Conservation (phyloP, 2,797 vertebrate genomes). For the Pteronotus mesoamericanus region DNA sequence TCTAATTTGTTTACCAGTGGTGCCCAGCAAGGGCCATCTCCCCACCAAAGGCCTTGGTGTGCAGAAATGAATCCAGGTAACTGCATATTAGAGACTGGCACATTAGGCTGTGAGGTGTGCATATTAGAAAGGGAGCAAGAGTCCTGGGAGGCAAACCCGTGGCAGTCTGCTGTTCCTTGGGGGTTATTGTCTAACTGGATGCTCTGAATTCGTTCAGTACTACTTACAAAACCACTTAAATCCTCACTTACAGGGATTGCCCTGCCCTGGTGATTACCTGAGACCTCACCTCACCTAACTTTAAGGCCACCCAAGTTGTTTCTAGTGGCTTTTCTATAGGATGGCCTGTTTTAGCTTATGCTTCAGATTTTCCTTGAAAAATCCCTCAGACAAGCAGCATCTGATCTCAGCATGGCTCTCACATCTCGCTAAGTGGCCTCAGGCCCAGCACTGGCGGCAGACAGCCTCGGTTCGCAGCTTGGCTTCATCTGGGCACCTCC, state of each 20-base stretch:
- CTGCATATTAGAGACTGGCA: background rate
- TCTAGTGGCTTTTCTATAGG: background rate
- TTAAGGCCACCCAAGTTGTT: background rate
- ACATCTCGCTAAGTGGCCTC: background rate
- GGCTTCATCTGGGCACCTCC: background rate
- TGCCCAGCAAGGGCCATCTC: constrained; percentile 47
- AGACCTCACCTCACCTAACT: background rate
- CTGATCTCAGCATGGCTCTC: background rate
- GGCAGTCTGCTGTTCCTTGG: background rate
- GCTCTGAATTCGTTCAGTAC: background rate
- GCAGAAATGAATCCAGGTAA: constrained; percentile 44
- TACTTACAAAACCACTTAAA: background rate
- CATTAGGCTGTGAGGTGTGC: background rate
- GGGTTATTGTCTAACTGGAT: background rate
- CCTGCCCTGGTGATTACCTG: background rate
- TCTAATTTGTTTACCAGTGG: constrained; percentile 63
- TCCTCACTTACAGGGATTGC: background rate
- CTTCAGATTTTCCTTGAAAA: background rate
- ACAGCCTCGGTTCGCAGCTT: background rate
- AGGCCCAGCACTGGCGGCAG: background rate
- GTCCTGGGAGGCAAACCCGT: background rate
- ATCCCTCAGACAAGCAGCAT: background rate
- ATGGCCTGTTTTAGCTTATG: background rate
- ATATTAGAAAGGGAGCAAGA: background rate
- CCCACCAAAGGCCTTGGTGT: constrained; percentile 11